Evolutionary conservation across 2,888 invertebrate species (phyloP).

Genomic region (Watsonalla binaria): DNA sequence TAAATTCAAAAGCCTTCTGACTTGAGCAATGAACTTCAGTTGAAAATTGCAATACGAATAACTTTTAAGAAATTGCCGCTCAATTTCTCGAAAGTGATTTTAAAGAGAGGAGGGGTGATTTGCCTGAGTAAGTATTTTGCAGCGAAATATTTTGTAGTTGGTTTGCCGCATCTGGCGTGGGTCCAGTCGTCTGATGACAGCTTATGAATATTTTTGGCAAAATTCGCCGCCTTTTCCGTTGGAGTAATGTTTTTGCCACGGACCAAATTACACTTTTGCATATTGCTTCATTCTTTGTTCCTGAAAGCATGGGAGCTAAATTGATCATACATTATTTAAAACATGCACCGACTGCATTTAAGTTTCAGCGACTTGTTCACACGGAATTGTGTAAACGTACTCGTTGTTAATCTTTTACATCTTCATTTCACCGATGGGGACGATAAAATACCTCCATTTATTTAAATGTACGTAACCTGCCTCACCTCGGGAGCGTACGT

Average conservation of each 20-base stretch:
- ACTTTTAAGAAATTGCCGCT: conserved; percentile 50
- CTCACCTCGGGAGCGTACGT: conserved; percentile 22
- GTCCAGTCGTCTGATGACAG: conserved; percentile 77
- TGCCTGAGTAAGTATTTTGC: conserved; percentile 71
- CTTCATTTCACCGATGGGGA: conserved; percentile 21
- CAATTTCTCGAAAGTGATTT: conserved; percentile 68
- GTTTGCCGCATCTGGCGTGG: conserved; percentile 71
- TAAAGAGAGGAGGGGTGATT: conserved; percentile 66
- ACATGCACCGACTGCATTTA: conserved; percentile 1
- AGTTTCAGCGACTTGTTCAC: conserved; percentile 2
- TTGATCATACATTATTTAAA: conserved; percentile 6
- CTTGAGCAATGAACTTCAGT: conserved; percentile 18
- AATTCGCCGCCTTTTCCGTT: conserved; percentile 61
- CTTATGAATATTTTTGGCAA: conserved; percentile 78
- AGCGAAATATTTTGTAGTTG: conserved; percentile 72
- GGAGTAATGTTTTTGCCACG: conserved; percentile 54
- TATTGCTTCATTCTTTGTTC: conserved; percentile 11
- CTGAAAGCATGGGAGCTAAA: conserved; percentile 15
- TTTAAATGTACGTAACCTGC: conserved; percentile 34
- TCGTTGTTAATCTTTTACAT: conserved; percentile 27
- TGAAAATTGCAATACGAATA: conserved; percentile 38
- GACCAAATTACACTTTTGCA: conserved; percentile 37
- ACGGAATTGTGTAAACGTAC: conserved; percentile 8
- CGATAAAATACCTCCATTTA: conserved; percentile 37
- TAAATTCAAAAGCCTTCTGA: conserved; percentile 1